Base-by-base conservation (phyloP, 2,888 invertebrate genomes). In the Scrobipalpa atriplicella region DNA sequence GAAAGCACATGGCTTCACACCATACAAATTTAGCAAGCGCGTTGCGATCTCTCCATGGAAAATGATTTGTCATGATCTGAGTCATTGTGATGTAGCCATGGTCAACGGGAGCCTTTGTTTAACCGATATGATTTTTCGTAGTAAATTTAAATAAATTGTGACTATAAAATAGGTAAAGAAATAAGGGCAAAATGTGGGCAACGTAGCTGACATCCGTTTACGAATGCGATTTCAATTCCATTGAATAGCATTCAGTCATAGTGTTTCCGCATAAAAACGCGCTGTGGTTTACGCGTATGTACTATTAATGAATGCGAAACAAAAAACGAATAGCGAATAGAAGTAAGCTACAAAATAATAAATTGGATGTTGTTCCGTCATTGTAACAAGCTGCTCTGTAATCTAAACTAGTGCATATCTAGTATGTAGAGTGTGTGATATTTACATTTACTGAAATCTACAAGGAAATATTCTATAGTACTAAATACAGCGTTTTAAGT, bases 11-110 rank as follows among this genome's bases (percentile, higher is more conserved):
- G 64, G 41, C 64, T 54, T 54, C 54, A 54, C 38, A 39, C 64
- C 56, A 54, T 41, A 64, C 64, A 13, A 64, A 64, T 64, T 64
- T 64, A 56, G 64, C 56, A 64, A 64, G 29, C 64, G 41, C 18
- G 39, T 64, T 64, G 54, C 64, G 56, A 39, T 64, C 56, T 41
- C 56, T 56, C 29, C 62, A 62, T 64, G 64, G 54, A 47, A 63
- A 66, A 64, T 51, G 64, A 66, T 66, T 64, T 63, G 66, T 66
- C 66, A 66, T 60, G 60, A 47, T 66, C 51, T 66, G 66, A 58
- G 58, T 66, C 63, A 64, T 16, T 65, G n/a, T 47, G 10, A 36
- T 47, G 21, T 29, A 60, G 21, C 54, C 41, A 18, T 38, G 51
- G 19, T 36, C 52, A 52, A 38, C 51, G 19, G 56, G 41, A 47